phyloP scores from a whole-genome alignment of 1,140 invertebrate genomes.

The Tachypleus tridentatus region DNA sequence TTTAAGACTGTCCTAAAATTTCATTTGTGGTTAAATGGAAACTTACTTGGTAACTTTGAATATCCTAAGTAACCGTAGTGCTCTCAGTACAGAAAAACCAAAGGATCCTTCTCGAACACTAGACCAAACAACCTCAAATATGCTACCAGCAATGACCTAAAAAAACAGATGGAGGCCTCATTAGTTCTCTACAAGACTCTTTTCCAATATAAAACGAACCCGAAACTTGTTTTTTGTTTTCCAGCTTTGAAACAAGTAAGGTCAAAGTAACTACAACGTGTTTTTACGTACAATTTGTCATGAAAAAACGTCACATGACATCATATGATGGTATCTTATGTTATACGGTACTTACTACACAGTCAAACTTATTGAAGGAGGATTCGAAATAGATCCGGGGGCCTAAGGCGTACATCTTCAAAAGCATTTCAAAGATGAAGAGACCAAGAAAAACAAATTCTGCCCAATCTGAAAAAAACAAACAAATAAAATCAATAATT shows the following conservation, averaged over 20 bases:
- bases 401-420: conserved; percentile 98
- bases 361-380: conserved; percentile 96
- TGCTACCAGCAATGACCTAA: conserved; percentile 79
- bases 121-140: conserved; percentile 99
- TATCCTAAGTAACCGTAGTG: conserved; percentile 92
- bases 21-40: not conserved
- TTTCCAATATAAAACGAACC: too few relatives aligned
- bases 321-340: not conserved
- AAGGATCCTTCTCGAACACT: conserved; percentile 93
- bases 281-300: too few relatives aligned
- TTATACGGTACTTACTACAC: conserved; percentile 53
- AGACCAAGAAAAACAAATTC: conserved; percentile 97
- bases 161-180: not conserved
- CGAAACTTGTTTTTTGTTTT: too few relatives aligned
- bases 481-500: not conserved
- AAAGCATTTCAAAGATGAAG: conserved; percentile 98
- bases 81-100: conserved; percentile 96
- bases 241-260: too few relatives aligned
- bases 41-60: conserved; percentile 82
- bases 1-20: too few relatives aligned
- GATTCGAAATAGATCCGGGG: conserved; percentile 96
- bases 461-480: conserved; percentile 63
- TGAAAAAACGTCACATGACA: too few relatives aligned
- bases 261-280: too few relatives aligned
- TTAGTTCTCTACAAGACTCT: too few relatives aligned